Conservation (phyloP, 2,888 invertebrate genomes). For the Eupithecia vulgata region DNA sequence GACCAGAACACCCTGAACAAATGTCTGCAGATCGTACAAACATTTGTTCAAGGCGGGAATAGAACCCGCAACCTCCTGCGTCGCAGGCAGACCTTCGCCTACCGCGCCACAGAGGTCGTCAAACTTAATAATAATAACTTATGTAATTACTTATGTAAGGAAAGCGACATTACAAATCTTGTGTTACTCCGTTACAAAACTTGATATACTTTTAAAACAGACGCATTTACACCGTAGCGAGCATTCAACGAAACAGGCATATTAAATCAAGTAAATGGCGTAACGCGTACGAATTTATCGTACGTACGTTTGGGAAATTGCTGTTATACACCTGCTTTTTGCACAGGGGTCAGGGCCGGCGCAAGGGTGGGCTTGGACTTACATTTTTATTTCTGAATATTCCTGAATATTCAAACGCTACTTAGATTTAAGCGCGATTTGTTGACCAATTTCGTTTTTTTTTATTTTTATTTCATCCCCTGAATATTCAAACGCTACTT, state of each 20-base stretch:
- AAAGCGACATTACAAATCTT: not conserved
- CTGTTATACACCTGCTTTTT: constrained; percentile 49
- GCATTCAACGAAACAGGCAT: constrained; percentile 44
- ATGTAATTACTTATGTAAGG: not conserved
- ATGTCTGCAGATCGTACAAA: no score
- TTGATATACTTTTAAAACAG: not conserved
- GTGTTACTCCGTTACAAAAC: not conserved
- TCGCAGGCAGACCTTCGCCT: no score
- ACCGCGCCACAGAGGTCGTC: no score
- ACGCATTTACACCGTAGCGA: constrained; percentile 44
- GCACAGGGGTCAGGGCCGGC: constrained; percentile 37
- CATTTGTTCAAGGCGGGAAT: no score
- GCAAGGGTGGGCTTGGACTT: not conserved
- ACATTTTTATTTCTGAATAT: not conserved
- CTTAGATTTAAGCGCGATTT: not conserved
- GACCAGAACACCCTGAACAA: no score
- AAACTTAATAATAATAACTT: no score
- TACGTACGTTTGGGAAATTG: constrained; percentile 47
- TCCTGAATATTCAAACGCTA: not conserved
- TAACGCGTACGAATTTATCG: constrained; percentile 50
- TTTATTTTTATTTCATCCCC: not conserved
- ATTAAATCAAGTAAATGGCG: constrained; percentile 57
- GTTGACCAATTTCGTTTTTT: not conserved
- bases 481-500: not conserved
- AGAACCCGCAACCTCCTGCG: no score